Evolutionary conservation across 2,113 vertebrate species (phyloP).

Genomic region (Glaucomys volans): DNA sequence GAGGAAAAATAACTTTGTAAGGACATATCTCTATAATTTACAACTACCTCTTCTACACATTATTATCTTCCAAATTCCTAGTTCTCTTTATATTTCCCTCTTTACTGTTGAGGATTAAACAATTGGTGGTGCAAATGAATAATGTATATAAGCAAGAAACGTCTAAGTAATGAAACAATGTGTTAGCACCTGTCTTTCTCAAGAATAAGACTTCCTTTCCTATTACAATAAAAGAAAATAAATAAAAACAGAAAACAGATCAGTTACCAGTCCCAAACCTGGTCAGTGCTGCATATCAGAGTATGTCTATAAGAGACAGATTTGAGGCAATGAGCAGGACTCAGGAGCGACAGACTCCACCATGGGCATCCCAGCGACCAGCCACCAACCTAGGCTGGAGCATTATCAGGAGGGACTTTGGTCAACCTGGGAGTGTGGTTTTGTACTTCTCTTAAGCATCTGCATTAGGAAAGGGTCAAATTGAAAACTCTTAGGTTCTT

Average conservation of each 20-base stretch:
- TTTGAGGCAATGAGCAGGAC: accelerated
- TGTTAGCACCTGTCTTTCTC: background rate
- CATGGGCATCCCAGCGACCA: accelerated
- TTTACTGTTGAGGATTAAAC: background rate
- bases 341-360: background rate
- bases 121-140: background rate
- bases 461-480: background rate
- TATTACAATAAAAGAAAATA: background rate
- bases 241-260: background rate
- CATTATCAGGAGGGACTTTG: background rate
- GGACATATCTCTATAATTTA: no score
- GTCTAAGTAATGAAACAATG: background rate
- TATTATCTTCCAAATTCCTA: background rate
- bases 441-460: background rate
- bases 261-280: background rate
- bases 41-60: background rate
- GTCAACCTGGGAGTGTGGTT: background rate
- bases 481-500: background rate
- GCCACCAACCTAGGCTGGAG: accelerated
- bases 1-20: background rate
- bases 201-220: background rate
- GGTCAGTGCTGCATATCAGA: accelerated
- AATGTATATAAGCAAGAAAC: background rate
- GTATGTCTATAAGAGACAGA: accelerated
- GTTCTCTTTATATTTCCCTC: background rate